Evolutionary conservation across 2,113 vertebrate species (phyloP).

Genomic region (Gasterosteus nipponicus): DNA sequence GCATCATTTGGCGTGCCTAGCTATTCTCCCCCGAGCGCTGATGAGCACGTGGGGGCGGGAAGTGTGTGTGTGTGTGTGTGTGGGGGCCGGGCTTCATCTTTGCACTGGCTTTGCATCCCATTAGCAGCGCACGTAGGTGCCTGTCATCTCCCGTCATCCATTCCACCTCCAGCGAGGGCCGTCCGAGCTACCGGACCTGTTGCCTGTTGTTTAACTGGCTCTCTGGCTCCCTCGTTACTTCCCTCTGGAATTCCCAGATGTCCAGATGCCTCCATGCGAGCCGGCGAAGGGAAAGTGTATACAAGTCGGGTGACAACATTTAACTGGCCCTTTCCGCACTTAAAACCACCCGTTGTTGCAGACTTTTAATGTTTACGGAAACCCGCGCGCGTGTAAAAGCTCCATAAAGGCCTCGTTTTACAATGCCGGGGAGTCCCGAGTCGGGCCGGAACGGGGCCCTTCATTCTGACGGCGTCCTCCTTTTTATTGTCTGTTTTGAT

Average conservation of each 20-base stretch:
- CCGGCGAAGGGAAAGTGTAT: slow-evolving; percentile 18
- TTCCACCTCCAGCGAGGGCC: no score
- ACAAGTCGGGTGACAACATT: slow-evolving; percentile 17
- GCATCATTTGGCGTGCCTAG: slow-evolving; percentile 63
- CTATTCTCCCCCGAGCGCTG: slow-evolving; percentile 40
- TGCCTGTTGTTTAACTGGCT: slow-evolving; percentile 38
- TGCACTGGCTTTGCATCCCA: slow-evolving; percentile 53
- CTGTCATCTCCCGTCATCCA: slow-evolving; percentile 29
- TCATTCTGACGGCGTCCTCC: slow-evolving; percentile 61
- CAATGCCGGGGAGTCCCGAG: slow-evolving; percentile 42
- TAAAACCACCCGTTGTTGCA: slow-evolving; percentile 31
- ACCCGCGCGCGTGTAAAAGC: slow-evolving; percentile 53
- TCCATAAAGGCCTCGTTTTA: slow-evolving; percentile 36
- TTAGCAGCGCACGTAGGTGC: slow-evolving; percentile 45
- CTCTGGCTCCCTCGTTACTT: slow-evolving; percentile 39
- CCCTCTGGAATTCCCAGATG: slow-evolving; percentile 39
- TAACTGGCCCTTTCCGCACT: slow-evolving; percentile 3
- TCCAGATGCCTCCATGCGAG: slow-evolving; percentile 9
- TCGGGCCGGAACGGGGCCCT: slow-evolving; percentile 48
- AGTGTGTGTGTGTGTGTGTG: no score
- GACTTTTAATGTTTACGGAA: slow-evolving; percentile 36
- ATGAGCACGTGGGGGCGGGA: slow-evolving; percentile 26
- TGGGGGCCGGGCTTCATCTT: slow-evolving; percentile 34
- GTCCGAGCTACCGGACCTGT: slow-evolving; percentile 18
- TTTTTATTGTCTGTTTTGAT: slow-evolving; percentile 80